Percentiles rank a stretch among this genome's conserved stretches.
Conservation (phyloP, 2,797 vertebrate genomes). For the Perodicticus potto region DNA sequence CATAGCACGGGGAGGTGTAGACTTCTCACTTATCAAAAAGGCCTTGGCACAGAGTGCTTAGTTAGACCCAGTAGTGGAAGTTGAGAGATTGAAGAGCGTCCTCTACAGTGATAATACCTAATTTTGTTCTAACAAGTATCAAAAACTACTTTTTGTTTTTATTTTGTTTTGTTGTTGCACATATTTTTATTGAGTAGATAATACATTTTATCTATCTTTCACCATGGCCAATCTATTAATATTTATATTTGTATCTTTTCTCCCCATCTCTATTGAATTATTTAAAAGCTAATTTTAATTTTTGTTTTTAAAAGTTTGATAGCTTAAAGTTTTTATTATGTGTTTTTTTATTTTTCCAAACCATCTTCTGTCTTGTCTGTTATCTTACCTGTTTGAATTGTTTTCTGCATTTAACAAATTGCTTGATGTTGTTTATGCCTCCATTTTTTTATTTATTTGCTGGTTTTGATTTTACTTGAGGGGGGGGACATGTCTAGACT, state of each 20-base stretch:
- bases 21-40: neutral
- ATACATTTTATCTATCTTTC: neutral
- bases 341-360: conserved; percentile 41
- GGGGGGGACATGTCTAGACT: neutral
- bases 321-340: conserved; percentile 4
- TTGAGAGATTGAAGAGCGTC: neutral
- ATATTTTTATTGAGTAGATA: conserved; percentile 12
- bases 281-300: conserved; percentile 57
- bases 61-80: neutral
- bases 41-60: neutral
- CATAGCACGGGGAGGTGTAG: neutral
- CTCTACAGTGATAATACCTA: conserved; percentile 8
- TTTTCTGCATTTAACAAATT: neutral
- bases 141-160: conserved; percentile 30
- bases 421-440: neutral
- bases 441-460: conserved; percentile 1
- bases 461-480: conserved; percentile 25
- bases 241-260: conserved; percentile 20
- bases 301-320: conserved; percentile 42
- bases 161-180: neutral
- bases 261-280: neutral
- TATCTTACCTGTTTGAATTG: conserved; percentile 39
- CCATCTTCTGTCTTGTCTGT: conserved; percentile 4
- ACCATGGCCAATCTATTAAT: neutral
- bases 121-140: conserved; percentile 28